These are phyloP conservation scores for Saccostrea glomerata DNA, from an alignment of 1,140 invertebrate species.

Conservation along the genomic window DNA sequence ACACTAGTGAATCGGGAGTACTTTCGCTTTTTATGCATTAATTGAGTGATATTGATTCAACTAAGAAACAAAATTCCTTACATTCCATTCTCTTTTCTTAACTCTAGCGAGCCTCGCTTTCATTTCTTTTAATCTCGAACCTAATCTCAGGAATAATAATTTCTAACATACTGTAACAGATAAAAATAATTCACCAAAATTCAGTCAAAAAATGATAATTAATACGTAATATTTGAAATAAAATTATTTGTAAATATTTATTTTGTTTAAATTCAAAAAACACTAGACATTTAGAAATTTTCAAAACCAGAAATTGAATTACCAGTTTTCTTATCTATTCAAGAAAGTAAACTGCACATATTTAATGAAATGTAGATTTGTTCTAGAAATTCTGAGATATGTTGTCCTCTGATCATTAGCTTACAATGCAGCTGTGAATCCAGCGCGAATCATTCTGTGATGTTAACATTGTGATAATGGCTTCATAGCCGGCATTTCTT, in stretches of 20 bases:
- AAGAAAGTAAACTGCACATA: too few species aligned
- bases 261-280: too few species aligned
- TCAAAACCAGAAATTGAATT: too few species aligned
- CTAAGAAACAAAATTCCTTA: constrained; percentile 34
- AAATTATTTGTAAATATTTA: too few species aligned
- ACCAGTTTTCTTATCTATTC: too few species aligned
- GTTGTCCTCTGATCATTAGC: neutral
- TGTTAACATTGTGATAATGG: constrained; percentile 34
- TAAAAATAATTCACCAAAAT: too few species aligned
- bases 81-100: constrained; percentile 46
- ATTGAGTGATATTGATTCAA: constrained; percentile 12
- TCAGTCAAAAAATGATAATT: too few species aligned
- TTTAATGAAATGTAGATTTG: too few species aligned
- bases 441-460: constrained; percentile 5
- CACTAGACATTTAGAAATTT: too few species aligned
- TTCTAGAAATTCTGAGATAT: neutral
- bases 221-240: too few species aligned
- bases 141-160: neutral
- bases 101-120: constrained; percentile 29
- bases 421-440: neutral
- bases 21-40: constrained; percentile 1
- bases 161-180: neutral
- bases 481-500: constrained; percentile 16
- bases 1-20: neutral
- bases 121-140: constrained; percentile 19